Base-by-base conservation (phyloP, 2,888 invertebrate species). In the Hofmannophila pseudospretella region DNA sequence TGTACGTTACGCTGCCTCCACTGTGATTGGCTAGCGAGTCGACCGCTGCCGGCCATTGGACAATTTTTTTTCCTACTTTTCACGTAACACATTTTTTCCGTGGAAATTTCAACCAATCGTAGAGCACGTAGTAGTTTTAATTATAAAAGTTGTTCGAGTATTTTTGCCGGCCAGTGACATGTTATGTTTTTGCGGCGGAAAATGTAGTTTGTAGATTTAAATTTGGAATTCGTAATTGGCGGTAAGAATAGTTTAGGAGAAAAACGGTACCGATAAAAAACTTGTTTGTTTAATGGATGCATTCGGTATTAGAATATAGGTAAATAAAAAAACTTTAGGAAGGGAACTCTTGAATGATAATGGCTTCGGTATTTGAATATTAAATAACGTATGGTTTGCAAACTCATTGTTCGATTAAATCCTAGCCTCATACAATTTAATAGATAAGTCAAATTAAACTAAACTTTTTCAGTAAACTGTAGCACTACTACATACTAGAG, bases 41-140 rank as follows among this genome's bases (percentile, higher is more conserved):
- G 47, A 48, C 52, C 60, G 62, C 53, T 49, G 58, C 44, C 66
- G 60, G 53, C 76, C 62, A 84, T 84, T 85, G 85, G 85, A 58
- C 56, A 63, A 60, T 67, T 77, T 85, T 84, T 77, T 85, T 82
- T 72, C 71, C 64, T 67, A 67, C 78, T 84, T 86, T 84, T 76
- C 80, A 81, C 84, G 79, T 79, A 73, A 26, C 70, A 75, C 72
- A 76, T 79, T 80, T 85, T 77, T 75, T 68, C 64, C 63, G 64
- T 51, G 76, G 72, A 82, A 76, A 76, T 67, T 54, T 58, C 62
- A 58, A 58, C 85, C 84, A 85, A 85, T 86, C 70, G 82, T 61
- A 62, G 63, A 62, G 54, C 49, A 49, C 62, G 64, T 69, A 69
- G 76, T 69, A 70, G 76, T 75, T 80, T 78, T 81, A 84, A 85